These are phyloP conservation scores for Parapristionchus giblindavisi DNA, from an alignment of 2,888 invertebrate genomes.

Conservation along the genomic window DNA sequence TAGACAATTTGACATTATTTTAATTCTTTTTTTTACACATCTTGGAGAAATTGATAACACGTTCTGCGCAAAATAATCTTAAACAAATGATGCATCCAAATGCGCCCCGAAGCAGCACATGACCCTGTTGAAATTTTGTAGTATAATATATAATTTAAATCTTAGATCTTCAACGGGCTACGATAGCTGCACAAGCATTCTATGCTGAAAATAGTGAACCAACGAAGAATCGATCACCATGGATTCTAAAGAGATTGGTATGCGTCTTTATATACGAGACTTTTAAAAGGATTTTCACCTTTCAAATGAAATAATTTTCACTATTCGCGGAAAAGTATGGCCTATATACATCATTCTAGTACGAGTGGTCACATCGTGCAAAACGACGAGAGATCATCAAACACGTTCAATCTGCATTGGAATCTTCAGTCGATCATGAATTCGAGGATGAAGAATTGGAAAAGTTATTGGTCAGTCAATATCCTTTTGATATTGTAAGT, in stretches of 20 bases:
- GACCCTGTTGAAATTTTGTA: background rate
- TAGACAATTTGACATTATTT: too few relatives aligned
- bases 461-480: constrained; percentile 57
- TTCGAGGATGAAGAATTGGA: constrained; percentile 65
- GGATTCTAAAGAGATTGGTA: constrained; percentile 68
- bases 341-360: constrained; percentile 64
- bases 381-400: constrained; percentile 68
- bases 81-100: too few relatives aligned
- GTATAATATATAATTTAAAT: constrained; percentile 2
- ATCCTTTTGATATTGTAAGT: too few relatives aligned
- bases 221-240: constrained; percentile 63
- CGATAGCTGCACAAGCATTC: constrained; percentile 68
- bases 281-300: too few relatives aligned
- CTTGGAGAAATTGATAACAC: too few relatives aligned
- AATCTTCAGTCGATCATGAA: constrained; percentile 61
- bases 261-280: too few relatives aligned
- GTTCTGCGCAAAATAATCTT: too few relatives aligned
- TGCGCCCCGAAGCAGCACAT: background rate
- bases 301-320: too few relatives aligned
- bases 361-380: constrained; percentile 74
- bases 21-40: too few relatives aligned
- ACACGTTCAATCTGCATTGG: constrained; percentile 67
- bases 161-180: constrained; percentile 69
- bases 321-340: background rate
- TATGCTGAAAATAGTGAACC: constrained; percentile 64